These are phyloP conservation scores for Choloepus didactylus DNA, from an alignment of 2,797 vertebrate genomes.

Conservation along the genomic window DNA sequence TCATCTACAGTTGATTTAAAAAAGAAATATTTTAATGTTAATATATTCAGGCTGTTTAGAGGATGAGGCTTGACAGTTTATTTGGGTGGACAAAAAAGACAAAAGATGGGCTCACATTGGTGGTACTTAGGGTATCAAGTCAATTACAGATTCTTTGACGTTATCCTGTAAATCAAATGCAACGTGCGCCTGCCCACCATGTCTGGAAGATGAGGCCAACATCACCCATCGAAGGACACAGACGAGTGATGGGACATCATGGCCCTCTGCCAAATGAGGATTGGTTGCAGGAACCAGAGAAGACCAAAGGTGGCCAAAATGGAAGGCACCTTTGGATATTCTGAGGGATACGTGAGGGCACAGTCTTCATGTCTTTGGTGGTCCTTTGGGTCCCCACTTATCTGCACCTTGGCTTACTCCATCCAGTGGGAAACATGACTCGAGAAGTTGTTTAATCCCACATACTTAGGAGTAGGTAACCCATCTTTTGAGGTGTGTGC, in stretches of 20 bases:
- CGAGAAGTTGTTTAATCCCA: background rate
- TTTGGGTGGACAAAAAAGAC: background rate
- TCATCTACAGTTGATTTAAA: background rate
- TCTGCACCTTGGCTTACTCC: background rate
- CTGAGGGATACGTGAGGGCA: background rate
- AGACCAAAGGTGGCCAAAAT: background rate
- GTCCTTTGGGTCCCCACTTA: background rate
- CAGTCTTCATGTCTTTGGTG: background rate
- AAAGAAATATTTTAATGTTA: background rate
- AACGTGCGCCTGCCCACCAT: background rate
- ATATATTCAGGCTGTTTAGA: background rate
- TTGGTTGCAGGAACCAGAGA: background rate
- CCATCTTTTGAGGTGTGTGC: background rate
- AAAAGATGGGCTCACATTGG: background rate
- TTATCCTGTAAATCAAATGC: background rate
- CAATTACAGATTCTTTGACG: background rate
- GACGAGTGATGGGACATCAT: background rate
- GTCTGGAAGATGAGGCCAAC: background rate
- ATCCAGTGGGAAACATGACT: background rate
- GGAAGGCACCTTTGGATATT: background rate
- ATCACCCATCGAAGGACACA: background rate
- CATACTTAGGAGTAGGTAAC: background rate
- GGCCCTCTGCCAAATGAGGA: background rate
- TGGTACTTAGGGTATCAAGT: background rate
- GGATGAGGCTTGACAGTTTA: background rate